Base-by-base conservation (phyloP, 1,140 invertebrate genomes). In the Palaemon carinicauda region DNA sequence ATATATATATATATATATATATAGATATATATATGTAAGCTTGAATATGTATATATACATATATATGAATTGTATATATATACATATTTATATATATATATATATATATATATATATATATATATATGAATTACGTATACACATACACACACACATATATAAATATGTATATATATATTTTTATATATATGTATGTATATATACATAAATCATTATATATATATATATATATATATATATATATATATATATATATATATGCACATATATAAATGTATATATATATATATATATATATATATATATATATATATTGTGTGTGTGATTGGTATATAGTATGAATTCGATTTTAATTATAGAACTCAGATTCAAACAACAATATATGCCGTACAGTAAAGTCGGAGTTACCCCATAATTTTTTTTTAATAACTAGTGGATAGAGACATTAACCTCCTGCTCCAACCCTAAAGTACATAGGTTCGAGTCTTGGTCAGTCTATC, bases 41-140 rank as follows among this genome's bases (percentile, higher is more conserved):
- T 4, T 41, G 9, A 4, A 41, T 41, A 41, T 41, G 9, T 41
- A 41, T 41, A 41, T 41, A 41, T 41, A 41, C 9, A 41, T 41
- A 41, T 41, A 41, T 41, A 41, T 41, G 9, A 4, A 41, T 41
- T 4, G 3, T 4, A 9, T 65, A 21, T 10, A 60, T 60, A 60
- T 60, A 60, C 17, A 60, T 60, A 60, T 60, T 12, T 60, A 60
- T 60, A 10, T 10, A 60, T 60, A 60, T 60, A 60, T 60, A 60
- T 60, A 60, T 60, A 60, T 60, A 60, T 60, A 60, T 60, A 60
- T 60, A 60, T 60, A 60, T 60, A 60, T 60, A 60, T 60, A 60
- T 60, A 60, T 60, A 60, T 60, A 60, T 60, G 9, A 4, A 41
- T 4, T 41, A 41, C 9, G 9, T 41, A 41, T 41, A 41, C 9